These are phyloP conservation scores for Melanotaenia trifasciata DNA, from an alignment of 2,797 vertebrate genomes.

Conservation along the genomic window DNA sequence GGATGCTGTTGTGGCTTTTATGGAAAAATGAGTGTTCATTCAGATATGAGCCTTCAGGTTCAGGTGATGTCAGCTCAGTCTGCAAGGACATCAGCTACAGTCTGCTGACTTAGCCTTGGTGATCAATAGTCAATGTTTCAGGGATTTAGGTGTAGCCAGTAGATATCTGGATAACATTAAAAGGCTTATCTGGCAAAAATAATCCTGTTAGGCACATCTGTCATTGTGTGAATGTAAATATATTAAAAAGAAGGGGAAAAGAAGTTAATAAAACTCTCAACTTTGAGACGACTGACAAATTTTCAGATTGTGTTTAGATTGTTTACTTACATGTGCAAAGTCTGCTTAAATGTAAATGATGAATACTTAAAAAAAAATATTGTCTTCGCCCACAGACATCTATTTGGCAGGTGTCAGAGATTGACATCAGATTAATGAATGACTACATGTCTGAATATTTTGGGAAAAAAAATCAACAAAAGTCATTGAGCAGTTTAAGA, in stretches of 20 bases:
- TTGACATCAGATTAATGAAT: too few species aligned
- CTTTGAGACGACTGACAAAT: neutral
- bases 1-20: neutral
- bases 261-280: neutral
- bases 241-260: too few species aligned
- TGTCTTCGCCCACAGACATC: neutral
- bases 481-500: too few species aligned
- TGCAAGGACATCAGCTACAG: neutral
- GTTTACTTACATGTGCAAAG: neutral
- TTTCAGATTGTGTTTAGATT: neutral
- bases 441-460: too few species aligned
- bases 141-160: neutral
- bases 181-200: neutral
- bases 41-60: neutral
- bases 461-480: too few species aligned
- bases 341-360: neutral
- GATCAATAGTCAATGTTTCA: neutral
- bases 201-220: neutral
- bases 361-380: neutral
- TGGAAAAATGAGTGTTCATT: neutral
- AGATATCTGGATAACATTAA: neutral
- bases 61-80: neutral
- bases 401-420: too few species aligned
- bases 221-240: neutral
- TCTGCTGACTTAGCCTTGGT: neutral